Evolutionary conservation across 2,113 vertebrate genomes (phyloP).

Genomic region (Plotosus lineatus): DNA sequence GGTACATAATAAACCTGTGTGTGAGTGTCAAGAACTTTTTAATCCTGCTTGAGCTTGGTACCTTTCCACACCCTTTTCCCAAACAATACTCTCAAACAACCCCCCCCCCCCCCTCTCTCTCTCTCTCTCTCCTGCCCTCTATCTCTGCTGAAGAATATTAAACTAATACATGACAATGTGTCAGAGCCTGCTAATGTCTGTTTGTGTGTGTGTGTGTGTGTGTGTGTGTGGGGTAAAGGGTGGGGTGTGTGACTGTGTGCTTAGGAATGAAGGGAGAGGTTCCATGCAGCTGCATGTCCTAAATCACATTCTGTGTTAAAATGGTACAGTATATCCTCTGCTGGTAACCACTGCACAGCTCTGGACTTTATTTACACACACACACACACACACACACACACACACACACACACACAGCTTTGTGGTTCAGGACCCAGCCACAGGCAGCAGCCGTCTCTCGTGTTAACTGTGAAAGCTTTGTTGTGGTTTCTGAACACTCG

Average conservation of each 20-base stretch:
- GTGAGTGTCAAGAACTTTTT: conserved; percentile 7
- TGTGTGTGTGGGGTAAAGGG: conserved; percentile 28
- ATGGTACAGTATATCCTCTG: not conserved
- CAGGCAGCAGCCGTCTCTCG: not conserved
- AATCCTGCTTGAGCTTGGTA: conserved; percentile 55
- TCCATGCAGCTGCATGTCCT: conserved; percentile 62
- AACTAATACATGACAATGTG: not conserved
- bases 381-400: not conserved
- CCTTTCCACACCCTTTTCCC: conserved; percentile 29
- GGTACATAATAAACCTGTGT: not conserved
- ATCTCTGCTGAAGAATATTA: not conserved
- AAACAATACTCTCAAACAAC: not conserved
- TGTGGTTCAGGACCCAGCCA: not conserved
- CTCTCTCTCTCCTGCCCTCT: not conserved
- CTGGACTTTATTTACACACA: not conserved
- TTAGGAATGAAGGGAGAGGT: conserved; percentile 76
- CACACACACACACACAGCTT: not conserved
- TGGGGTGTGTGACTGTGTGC: conserved; percentile 64
- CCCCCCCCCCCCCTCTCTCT: not conserved
- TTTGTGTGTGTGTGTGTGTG: conserved; percentile 28
- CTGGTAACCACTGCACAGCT: not conserved
- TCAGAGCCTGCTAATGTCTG: conserved; percentile 16
- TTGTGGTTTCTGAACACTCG: not conserved
- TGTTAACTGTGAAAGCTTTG: conserved; percentile 4
- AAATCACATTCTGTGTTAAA: conserved; percentile 62